Evolutionary conservation across 2,888 invertebrate species (phyloP), one percentile per base, ranked within the genome.

Genomic region (Eutolmus rufibarbis): DNA sequence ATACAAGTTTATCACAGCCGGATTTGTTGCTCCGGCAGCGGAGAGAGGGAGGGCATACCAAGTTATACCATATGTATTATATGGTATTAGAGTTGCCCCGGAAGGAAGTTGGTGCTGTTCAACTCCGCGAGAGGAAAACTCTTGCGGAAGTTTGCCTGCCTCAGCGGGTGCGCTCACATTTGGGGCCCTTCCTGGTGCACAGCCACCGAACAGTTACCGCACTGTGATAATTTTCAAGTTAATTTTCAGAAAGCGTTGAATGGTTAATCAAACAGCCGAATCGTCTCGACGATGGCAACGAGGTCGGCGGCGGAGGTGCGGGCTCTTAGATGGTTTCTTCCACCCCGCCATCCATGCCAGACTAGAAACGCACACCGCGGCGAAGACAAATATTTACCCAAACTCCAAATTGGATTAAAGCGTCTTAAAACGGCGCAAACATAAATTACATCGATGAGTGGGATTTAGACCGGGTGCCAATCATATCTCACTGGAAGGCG

Each of bases 341-440:
- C 31, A 5, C 4, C 28, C 74, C 14, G 12, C 34, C 28, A 74
- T 3, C 28, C 31, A 28, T n/a, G 28, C 34, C 34, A 34, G 34
- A 77, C 78, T 23, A 8, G 23, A n/a, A 43, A 66, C 66, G 66
- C 40, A 43, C 40, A 78, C 37, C 77, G 37, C 37, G 77, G 19
- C n/a, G 77, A 23, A 40, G 8, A 23, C 23, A 78, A 43, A 78
- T 78, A 40, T 78, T 78, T 34, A 43, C 12, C 66, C n/a, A 43
- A 78, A 46, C 78, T 78, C 78, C 23, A 78, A 78, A 78, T 78
- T 40, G 43, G 23, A 78, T 78, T 43, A 78, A 78, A 78, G 43
- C 43, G 12, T 43, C 78, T 23, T 43, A 78, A 78, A 43, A 78
- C 37, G 78, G 77, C n/a, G 77, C 34, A 77, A 77, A 77, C 77